These are phyloP conservation scores for Xenopus petersii DNA, from an alignment of 2,797 vertebrate genomes.

Conservation along the genomic window DNA sequence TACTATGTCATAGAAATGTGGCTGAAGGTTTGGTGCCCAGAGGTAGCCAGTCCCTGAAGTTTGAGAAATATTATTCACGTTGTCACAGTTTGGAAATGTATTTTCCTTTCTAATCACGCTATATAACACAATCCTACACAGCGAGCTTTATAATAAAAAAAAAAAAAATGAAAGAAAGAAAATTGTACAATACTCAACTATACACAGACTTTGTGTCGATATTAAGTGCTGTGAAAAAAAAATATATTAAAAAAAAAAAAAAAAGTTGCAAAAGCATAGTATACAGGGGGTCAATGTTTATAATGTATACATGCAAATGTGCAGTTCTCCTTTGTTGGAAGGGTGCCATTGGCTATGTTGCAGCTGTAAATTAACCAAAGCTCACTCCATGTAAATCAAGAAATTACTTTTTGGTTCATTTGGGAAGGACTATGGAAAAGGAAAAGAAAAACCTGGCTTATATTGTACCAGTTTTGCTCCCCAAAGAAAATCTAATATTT, in stretches of 20 bases:
- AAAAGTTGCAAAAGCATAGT: constrained; percentile 39
- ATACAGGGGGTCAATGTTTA: constrained; percentile 54
- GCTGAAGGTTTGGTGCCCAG: constrained; percentile 80
- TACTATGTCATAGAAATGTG: constrained; percentile 91
- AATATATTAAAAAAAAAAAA: constrained; percentile 5
- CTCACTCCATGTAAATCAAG: no score
- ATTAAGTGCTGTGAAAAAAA: constrained; percentile 72
- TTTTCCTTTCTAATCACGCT: constrained; percentile 64
- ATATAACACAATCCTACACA: constrained; percentile 67
- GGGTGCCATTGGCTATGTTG: constrained; percentile 3
- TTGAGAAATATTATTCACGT: constrained; percentile 83
- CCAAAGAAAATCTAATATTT: no score
- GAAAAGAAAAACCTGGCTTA: no score
- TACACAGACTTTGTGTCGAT: constrained; percentile 84
- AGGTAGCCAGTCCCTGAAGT: constrained; percentile 89
- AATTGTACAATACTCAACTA: constrained; percentile 71
- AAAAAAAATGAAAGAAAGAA: constrained; percentile 40
- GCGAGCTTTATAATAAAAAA: constrained; percentile 53
- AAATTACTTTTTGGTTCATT: no score
- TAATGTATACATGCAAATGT: constrained; percentile 48
- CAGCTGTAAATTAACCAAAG: no score
- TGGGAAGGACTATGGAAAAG: no score
- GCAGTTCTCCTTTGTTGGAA: constrained; percentile 39
- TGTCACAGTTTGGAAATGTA: constrained; percentile 84
- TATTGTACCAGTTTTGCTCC: no score